Evolutionary conservation across 2,113 vertebrate species (phyloP).

Genomic region (Emydura subglobosa): DNA sequence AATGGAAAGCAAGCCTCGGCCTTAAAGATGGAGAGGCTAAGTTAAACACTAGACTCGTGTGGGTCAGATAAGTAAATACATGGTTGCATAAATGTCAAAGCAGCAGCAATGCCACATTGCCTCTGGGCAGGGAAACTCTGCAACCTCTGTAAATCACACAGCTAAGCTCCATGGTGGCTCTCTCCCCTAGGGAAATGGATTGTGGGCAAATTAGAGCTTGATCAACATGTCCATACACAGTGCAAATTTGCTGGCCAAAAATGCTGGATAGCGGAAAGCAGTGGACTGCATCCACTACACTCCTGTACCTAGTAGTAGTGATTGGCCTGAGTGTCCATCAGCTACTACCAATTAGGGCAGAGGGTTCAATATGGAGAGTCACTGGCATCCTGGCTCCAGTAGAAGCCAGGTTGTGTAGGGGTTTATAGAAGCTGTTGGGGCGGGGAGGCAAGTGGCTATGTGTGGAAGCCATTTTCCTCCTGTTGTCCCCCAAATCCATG

Average conservation of each 20-base stretch:
- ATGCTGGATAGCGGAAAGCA: not conserved
- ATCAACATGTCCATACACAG: not conserved
- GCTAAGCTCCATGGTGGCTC: not conserved
- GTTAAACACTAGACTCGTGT: not conserved
- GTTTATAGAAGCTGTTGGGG: too few relatives aligned
- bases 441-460: not conserved
- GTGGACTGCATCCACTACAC: too few relatives aligned
- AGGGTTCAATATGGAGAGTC: not conserved
- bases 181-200: not conserved
- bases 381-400: not conserved
- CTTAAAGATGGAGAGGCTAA: too few relatives aligned
- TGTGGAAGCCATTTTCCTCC: not conserved
- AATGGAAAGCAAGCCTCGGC: not conserved
- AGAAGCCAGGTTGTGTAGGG: not conserved
- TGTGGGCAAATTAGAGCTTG: not conserved
- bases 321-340: too few relatives aligned
- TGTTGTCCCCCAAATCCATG: not conserved
- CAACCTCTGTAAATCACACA: not conserved
- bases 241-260: not conserved
- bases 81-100: not conserved
- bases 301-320: too few relatives aligned
- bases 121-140: not conserved
- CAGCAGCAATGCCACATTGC: not conserved
- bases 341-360: too few relatives aligned
- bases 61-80: not conserved